phyloP scores from a whole-genome alignment of 2,113 vertebrate species.

The Poeciliopsis retropinna region DNA sequence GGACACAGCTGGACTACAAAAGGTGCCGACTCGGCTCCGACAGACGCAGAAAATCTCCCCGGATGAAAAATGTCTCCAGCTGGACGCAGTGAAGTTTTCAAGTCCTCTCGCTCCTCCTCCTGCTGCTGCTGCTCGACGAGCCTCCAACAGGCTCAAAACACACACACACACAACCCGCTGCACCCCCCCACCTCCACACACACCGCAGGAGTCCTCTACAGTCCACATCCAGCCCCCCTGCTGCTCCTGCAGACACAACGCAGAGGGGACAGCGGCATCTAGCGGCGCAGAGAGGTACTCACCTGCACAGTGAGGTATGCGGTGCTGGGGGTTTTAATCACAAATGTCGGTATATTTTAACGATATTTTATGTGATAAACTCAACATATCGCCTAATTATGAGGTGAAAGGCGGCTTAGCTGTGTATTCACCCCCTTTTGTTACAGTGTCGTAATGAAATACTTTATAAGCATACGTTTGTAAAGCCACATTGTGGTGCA shows the following conservation, averaged over 20 bases:
- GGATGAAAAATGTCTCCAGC: not conserved
- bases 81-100: constrained; percentile 65
- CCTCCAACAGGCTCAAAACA: constrained; percentile 30
- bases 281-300: constrained; percentile 12
- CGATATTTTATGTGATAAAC: no score
- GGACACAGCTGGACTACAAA: constrained; percentile 37
- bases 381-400: no score
- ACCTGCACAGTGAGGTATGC: not conserved
- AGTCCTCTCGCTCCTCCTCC: constrained; percentile 45
- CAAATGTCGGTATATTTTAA: no score
- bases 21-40: constrained; percentile 31
- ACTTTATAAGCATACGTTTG: not conserved
- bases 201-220: constrained; percentile 21
- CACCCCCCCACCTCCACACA: constrained; percentile 41
- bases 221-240: constrained; percentile 49
- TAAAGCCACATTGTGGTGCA: not conserved
- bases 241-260: constrained; percentile 9
- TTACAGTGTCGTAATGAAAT: not conserved
- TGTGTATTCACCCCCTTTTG: not conserved
- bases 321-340: no score
- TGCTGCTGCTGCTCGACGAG: constrained; percentile 43
- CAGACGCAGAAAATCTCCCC: not conserved
- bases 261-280: constrained; percentile 36
- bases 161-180: constrained; percentile 19
- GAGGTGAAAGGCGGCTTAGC: no score